Evolutionary conservation across 30 jellyfish, hydroid and myxozoan genomes (phyloP).

Genomic region (Nemopilema nomurai): DNA sequence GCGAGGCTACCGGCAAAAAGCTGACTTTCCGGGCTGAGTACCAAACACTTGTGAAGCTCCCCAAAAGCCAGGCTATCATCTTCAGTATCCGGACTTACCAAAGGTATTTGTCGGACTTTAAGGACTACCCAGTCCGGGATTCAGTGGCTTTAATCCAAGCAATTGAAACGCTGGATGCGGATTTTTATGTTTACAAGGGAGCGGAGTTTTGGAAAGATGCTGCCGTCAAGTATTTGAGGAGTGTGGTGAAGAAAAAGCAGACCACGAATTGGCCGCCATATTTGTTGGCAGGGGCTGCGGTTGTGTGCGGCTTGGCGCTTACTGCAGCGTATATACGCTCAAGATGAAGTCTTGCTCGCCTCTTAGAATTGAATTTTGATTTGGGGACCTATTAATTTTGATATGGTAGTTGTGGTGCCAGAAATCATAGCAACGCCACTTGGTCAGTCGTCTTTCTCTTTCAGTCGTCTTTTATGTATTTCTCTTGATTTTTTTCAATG

Average conservation of each 20-base stretch:
- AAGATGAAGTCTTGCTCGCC: not conserved
- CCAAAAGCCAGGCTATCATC: constrained; percentile 77
- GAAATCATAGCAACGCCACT: too few species aligned
- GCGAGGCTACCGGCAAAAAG: constrained; percentile 79
- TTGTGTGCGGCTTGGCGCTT: not conserved
- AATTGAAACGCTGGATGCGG: constrained; percentile 64
- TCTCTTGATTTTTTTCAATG: too few species aligned
- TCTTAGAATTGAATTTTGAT: not conserved
- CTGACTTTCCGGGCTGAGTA: constrained; percentile 80
- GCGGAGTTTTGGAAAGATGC: constrained; percentile 92
- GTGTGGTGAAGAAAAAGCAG: constrained; percentile 4
- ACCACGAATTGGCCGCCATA: not conserved
- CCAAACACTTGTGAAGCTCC: constrained; percentile 77
- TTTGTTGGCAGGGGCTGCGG: constrained; percentile 1
- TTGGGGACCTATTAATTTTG: not conserved
- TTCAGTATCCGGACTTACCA: constrained; percentile 88
- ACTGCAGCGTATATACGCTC: not conserved
- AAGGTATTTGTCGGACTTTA: constrained; percentile 71
- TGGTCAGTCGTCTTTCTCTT: too few species aligned
- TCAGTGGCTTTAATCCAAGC: constrained; percentile 68
- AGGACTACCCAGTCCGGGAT: constrained; percentile 49
- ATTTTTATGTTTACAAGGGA: constrained; percentile 66
- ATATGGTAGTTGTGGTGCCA: too few species aligned
- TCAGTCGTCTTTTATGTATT: too few species aligned
- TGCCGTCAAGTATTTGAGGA: constrained; percentile 59